Conservation (phyloP, 2,113 vertebrate genomes). For the Rafetus swinhoei region DNA sequence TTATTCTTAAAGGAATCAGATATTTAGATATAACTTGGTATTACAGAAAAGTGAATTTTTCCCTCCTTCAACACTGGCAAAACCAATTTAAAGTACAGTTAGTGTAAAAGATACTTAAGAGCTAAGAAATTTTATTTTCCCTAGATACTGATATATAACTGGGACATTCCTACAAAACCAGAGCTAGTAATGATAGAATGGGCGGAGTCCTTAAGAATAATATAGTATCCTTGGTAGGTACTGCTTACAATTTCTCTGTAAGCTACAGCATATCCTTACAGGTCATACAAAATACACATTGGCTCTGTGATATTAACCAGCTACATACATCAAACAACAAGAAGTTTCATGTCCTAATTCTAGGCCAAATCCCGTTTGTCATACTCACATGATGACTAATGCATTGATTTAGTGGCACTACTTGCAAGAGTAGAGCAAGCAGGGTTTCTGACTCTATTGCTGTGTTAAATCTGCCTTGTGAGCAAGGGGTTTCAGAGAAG, state of each 20-base stretch:
- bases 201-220: not conserved
- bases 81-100: not conserved
- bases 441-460: not conserved
- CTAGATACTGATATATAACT: not conserved
- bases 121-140: not conserved
- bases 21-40: not conserved
- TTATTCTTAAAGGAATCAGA: not conserved
- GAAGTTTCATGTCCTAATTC: not conserved
- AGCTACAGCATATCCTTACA: not conserved
- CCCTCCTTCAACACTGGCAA: not conserved
- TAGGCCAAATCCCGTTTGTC: not conserved
- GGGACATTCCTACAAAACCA: not conserved
- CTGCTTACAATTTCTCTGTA: not conserved
- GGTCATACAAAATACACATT: not conserved
- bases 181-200: not conserved
- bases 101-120: not conserved
- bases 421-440: not conserved
- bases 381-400: not conserved
- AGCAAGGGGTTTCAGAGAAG: not conserved
- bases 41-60: not conserved
- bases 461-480: not conserved
- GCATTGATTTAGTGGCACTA: fast-evolving
- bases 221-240: not conserved
- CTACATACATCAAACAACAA: not conserved
- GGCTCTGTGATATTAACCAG: not conserved